Base-by-base conservation (phyloP, 2,797 vertebrate genomes). In the Lithobates sylvaticus region DNA sequence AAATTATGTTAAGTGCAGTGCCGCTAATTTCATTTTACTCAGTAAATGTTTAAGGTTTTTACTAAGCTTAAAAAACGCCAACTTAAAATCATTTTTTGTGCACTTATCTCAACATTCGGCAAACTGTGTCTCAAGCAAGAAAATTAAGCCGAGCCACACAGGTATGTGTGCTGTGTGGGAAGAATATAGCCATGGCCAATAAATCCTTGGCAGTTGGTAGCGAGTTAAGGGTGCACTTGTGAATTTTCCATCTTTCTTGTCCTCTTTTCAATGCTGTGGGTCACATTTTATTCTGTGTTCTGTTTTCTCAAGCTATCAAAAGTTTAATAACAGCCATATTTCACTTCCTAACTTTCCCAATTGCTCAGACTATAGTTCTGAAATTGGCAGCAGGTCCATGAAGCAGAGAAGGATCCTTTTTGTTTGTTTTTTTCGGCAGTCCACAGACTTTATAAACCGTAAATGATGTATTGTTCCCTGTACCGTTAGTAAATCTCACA, bases 401-500 rank as follows among this genome's bases (percentile, higher is more conserved):
- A 26, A 82, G 44, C 69, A 29, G 21, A 74, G 44, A 47, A 82
- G 44, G 70, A 73, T 82, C 68, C 70, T 39, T 65, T 72, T 73
- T 70, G 39, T 39, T 39, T 39, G 39, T 10, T 82, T 54, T 61
- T 64, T 71, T 73, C 44, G 0, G 79, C 79, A 23, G 69, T 54
- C 4, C 15, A 36, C 10, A 18, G 80, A 73, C 80, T 82, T 82
- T 82, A 72, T 74, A 73, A 82, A 70, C 80, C 34, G 61, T 73
- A 82, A 82, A 82, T 73, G 80, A 73, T 73, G 70, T 71, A 82
- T 73, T 74, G 80, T 42, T 82, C 80, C 70, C 70, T 15, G 70
- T 23, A 27, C 34, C n/a, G 39, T 81, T 81, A 81, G 69, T 68
- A 76, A 50, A 76, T 84, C 73, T 76, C 65, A 34, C 26, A 65